Conservation (phyloP, 2,113 vertebrate genomes). For the Recurvirostra avosetta region DNA sequence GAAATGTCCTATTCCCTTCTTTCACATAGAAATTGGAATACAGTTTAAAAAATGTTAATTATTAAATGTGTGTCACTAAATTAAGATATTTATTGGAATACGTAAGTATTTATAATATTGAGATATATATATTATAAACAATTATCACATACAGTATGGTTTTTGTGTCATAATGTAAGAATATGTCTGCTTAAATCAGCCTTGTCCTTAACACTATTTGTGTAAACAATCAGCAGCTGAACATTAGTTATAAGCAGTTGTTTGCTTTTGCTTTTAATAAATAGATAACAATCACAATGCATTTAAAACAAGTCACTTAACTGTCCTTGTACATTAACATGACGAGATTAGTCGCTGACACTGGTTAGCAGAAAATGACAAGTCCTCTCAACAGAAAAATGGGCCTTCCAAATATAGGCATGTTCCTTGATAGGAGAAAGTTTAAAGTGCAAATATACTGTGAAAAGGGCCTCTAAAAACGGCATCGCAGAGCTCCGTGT, state of each 20-base stretch:
- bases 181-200: background rate
- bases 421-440: background rate
- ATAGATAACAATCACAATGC: background rate
- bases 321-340: background rate
- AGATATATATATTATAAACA: background rate
- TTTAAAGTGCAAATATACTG: conserved; percentile 11
- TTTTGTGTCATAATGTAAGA: background rate
- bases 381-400: background rate
- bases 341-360: background rate
- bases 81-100: background rate
- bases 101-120: background rate
- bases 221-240: conserved; percentile 16
- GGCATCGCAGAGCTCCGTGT: background rate
- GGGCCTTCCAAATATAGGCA: background rate
- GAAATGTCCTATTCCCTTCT: background rate
- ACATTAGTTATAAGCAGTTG: background rate
- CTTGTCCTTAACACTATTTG: background rate
- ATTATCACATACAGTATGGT: background rate
- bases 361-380: conserved; percentile 30
- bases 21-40: background rate
- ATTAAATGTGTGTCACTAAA: background rate
- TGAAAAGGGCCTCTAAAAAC: conserved; percentile 23
- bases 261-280: conserved; percentile 33
- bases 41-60: background rate
- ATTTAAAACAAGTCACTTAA: conserved; percentile 38